Base-by-base conservation (phyloP, 2,888 invertebrate species). In the Rhagium mordax region DNA sequence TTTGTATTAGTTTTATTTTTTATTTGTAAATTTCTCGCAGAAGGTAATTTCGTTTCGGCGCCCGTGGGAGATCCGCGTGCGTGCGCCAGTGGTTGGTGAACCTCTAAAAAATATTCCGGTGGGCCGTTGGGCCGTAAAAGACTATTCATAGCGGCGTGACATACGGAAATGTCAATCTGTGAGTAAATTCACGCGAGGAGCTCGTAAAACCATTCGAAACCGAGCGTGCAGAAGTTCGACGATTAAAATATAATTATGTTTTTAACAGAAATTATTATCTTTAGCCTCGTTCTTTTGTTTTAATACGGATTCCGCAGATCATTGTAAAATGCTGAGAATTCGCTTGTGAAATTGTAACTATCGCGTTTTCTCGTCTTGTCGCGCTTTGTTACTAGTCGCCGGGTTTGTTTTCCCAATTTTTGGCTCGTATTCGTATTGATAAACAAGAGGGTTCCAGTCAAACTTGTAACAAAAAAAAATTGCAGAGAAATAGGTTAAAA, bases 111-210 rank as follows among this genome's bases (percentile, higher is more conserved):
- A 53, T 53, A 33, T 65, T 53, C 65, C 65, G 51, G 51, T 65
- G 65, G 51, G 53, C 61, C 24, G 61, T 21, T 61, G 61, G 61
- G 61, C 65, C 51, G 53, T 65, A 65, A 64, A 62, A 53, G 53
- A 53, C 53, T 27, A 55, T 57, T 55, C 59, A 57, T 33, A 59
- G 48, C 48, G 66, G 70, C 74, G 69, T 74, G 72, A 74, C 74
- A 73, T 71, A 78, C 79, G 79, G 79, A 79, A 79, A 78, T 75
- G 78, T 79, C 79, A 77, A 77, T 76, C 78, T 68, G 75, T 70
- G 73, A 72, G 70, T 73, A 76, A 74, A 71, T 78, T 77, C 79
- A 78, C 77, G 79, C 79, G 77, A 78, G 71, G 74, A 70, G 76
- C 73, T 79, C 78, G 75, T 78, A 77, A 78, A 76, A 69, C 74